Evolutionary conservation across 1,140 invertebrate genomes (phyloP).

Genomic region (Nephila pilipes): DNA sequence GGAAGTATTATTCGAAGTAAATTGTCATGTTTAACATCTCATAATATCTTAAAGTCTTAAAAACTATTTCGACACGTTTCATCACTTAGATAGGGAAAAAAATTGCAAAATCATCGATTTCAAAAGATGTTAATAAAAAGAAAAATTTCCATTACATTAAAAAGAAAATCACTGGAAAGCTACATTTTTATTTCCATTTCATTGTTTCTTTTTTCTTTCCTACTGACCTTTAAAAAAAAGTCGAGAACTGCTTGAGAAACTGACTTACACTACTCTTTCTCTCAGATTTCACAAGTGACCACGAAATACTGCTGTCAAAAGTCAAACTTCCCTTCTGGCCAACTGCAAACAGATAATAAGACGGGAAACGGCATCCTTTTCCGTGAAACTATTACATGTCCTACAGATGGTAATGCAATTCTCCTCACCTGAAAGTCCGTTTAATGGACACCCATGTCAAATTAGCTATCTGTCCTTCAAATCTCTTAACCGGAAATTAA

Average conservation of each 20-base stretch:
- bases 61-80: too few relatives aligned
- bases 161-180: too few relatives aligned
- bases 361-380: conserved; percentile 32
- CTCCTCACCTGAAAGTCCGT: not conserved
- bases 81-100: too few relatives aligned
- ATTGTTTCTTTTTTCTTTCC: too few relatives aligned
- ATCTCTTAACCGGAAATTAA: conserved; percentile 28
- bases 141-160: too few relatives aligned
- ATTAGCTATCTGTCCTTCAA: conserved; percentile 42
- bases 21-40: too few relatives aligned
- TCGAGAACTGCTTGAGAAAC: not conserved
- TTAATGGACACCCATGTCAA: conserved; percentile 37
- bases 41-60: too few relatives aligned
- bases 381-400: conserved; percentile 17
- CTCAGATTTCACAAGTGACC: not conserved
- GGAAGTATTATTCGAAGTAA: too few relatives aligned
- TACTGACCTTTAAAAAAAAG: too few relatives aligned
- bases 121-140: too few relatives aligned
- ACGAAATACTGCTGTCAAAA: not conserved
- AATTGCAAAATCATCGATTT: too few relatives aligned
- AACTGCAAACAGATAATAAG: conserved; percentile 11
- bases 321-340: conserved; percentile 33
- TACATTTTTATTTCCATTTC: too few relatives aligned
- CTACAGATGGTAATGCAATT: not conserved
- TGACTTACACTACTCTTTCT: not conserved